These are phyloP conservation scores for Phania funesta DNA, from an alignment of 2,888 invertebrate species.

Conservation along the genomic window DNA sequence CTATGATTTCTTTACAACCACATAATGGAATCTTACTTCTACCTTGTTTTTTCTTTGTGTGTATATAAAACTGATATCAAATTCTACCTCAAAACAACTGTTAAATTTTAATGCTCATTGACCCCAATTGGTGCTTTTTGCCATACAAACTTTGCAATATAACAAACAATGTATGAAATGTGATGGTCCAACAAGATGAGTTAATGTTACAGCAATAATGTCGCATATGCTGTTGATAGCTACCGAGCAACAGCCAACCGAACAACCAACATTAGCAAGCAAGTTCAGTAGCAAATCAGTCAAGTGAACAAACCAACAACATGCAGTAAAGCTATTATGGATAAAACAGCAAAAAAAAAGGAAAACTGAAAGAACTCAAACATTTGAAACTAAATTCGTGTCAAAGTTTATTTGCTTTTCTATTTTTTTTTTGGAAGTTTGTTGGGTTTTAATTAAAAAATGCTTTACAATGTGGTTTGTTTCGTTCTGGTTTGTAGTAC, in stretches of 20 bases:
- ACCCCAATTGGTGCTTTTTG: not conserved
- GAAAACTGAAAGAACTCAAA: not conserved
- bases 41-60: too few relatives aligned
- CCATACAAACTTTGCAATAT: not conserved
- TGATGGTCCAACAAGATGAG: slow-evolving; percentile 16
- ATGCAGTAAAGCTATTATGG: not conserved
- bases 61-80: not conserved
- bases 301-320: not conserved
- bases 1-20: too few relatives aligned
- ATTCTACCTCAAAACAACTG: not conserved
- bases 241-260: not conserved
- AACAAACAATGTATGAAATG: not conserved
- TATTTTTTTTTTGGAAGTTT: not conserved
- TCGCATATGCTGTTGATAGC: slow-evolving; percentile 1
- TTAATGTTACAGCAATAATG: slow-evolving; percentile 9
- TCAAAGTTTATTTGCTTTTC: slow-evolving; percentile 15
- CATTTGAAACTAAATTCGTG: slow-evolving; percentile 20
- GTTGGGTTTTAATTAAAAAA: slow-evolving; percentile 38
- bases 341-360: not conserved
- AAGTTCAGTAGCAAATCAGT: slow-evolving; percentile 5
- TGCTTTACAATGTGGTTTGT: not conserved
- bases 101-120: not conserved
- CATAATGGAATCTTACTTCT: too few relatives aligned
- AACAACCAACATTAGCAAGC: not conserved
- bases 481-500: too few relatives aligned